Base-by-base conservation (phyloP, 2,797 vertebrate species). In the Gadopsis marmoratus region DNA sequence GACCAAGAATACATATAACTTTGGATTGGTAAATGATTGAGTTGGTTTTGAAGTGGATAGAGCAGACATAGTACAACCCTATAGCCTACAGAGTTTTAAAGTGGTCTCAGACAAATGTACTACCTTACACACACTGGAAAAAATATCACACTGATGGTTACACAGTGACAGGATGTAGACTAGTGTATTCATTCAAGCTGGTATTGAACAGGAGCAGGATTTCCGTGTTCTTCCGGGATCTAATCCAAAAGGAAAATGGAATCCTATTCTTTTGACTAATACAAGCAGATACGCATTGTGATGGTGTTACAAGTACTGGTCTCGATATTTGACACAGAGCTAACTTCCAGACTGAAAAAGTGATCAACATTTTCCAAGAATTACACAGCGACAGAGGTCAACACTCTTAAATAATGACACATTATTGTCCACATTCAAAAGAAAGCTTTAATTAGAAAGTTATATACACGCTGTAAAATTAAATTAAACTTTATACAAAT, bases 401-500 rank as follows among this genome's bases (percentile, higher is more conserved):
- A 21, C 2, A 31, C 13, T 19, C 37, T 51, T 58, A 3, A 85
- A 87, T 39, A 86, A 90, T 50, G 77, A 89, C 81, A 76, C 82
- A 33, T 55, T n/a, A 45, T 64, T 33, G 74, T 89, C 55, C 92
- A 94, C 95, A 95, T 95, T 96, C 94, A 95, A 96, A 96, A 95
- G 94, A 95, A 96, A 96, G 95, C 94, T 96, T 96, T 96, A 96
- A 95, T 96, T 95, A 96, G 95, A 96, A 96, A 98, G 97, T 97
- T 99, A 99, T 99, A 97, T 98, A 99, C 98, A 96, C 93, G 98
- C 94, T 94, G 94, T 97, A 99, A 97, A 98, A 97, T 98, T 99
- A 99, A 99, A 99, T 99, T 99, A 99, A 98, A 97, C 97, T 99
- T 98, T 99, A 96, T 99, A 99, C 98, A 99, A 99, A 99, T 98